phyloP scores from a whole-genome alignment of 2,797 vertebrate genomes.

The Arvicola amphibius region DNA sequence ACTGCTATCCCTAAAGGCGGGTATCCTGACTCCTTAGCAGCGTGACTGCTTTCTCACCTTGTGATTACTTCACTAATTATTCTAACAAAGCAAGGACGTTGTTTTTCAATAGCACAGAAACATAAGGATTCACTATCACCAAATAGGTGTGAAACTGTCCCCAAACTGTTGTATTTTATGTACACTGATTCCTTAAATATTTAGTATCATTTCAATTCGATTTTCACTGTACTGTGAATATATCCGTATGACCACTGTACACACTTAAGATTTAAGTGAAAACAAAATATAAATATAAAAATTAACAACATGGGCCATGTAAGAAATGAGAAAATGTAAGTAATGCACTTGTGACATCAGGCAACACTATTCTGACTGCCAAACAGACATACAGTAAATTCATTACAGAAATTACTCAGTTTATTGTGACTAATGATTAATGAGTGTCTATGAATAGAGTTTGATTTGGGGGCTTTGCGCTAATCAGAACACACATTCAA shows the following conservation, averaged over 20 bases:
- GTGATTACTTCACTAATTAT: neutral
- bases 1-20: neutral
- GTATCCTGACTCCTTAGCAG: neutral
- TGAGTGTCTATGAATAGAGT: slow-evolving; percentile 65
- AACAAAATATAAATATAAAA: slow-evolving; percentile 50
- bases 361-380: slow-evolving; percentile 11
- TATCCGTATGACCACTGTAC: neutral
- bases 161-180: neutral
- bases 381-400: slow-evolving; percentile 57
- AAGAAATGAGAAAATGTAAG: slow-evolving; percentile 58
- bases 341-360: neutral
- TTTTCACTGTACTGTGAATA: slow-evolving; percentile 9
- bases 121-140: neutral
- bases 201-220: slow-evolving; percentile 1
- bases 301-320: slow-evolving; percentile 8
- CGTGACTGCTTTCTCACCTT: neutral
- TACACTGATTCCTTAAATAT: neutral
- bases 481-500: slow-evolving; percentile 69
- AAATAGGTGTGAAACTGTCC: slow-evolving; percentile 58
- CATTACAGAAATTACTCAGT: slow-evolving; percentile 57
- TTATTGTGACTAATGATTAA: slow-evolving; percentile 65
- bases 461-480: slow-evolving; percentile 67
- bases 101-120: slow-evolving; percentile 28
- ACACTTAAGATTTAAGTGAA: slow-evolving; percentile 43
- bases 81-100: neutral